phyloP scores from a whole-genome alignment of 1,140 invertebrate species.

The Andricus grossulariae region DNA sequence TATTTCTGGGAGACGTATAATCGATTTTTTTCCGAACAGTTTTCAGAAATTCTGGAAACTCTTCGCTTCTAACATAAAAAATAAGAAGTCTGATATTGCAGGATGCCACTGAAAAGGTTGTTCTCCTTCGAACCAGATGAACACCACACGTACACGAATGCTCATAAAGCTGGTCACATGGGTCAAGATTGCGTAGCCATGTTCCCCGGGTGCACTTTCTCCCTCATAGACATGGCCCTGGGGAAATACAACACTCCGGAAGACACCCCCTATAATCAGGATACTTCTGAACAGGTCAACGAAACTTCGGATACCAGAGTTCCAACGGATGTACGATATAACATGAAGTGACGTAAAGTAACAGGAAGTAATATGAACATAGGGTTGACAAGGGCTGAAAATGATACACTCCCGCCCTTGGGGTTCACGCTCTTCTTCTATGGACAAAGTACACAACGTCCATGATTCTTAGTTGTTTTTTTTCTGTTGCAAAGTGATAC shows the following conservation, averaged over 20 bases:
- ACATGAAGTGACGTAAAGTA: slow-evolving; percentile 63
- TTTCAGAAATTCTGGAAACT: background rate
- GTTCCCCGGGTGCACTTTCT: slow-evolving; percentile 82
- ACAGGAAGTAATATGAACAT: slow-evolving; percentile 62
- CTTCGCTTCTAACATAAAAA: background rate
- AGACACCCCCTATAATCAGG: slow-evolving; percentile 43
- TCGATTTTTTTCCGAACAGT: no score
- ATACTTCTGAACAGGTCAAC: slow-evolving; percentile 42
- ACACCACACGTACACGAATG: slow-evolving; percentile 81
- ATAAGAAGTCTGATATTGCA: slow-evolving; percentile 59
- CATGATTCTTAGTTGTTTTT: no score
- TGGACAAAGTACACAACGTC: background rate
- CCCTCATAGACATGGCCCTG: slow-evolving; percentile 83
- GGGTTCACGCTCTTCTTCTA: slow-evolving; percentile 12
- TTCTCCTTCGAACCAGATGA: slow-evolving; percentile 80
- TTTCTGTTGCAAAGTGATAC: no score
- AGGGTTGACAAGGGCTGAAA: slow-evolving; percentile 32
- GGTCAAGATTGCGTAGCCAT: slow-evolving; percentile 77
- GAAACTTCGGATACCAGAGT: slow-evolving; percentile 51
- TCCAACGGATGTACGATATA: slow-evolving; percentile 55
- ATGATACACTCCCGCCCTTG: slow-evolving; percentile 41
- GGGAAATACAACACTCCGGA: slow-evolving; percentile 79
- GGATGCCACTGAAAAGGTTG: slow-evolving; percentile 80
- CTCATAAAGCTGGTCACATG: slow-evolving; percentile 77
- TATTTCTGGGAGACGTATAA: no score